Conservation (phyloP, 2,888 invertebrate species). For the Colletes collaris region DNA sequence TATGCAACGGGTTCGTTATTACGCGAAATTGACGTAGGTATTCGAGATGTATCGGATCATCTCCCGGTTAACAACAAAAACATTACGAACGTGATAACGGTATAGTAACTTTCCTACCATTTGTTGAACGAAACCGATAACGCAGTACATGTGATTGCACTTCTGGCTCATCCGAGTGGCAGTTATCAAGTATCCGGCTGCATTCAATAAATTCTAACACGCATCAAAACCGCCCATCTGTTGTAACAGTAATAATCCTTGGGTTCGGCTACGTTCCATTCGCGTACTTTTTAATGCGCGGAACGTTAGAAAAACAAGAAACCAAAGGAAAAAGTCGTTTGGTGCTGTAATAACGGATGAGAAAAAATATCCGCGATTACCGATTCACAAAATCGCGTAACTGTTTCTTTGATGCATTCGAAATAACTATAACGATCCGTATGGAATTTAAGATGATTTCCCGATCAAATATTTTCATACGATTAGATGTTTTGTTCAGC, state of each 20-base stretch:
- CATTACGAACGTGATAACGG: constrained; percentile 7
- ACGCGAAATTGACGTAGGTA: not conserved
- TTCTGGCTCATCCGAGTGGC: constrained; percentile 31
- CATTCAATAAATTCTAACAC: constrained; percentile 49
- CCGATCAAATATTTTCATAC: constrained; percentile 6
- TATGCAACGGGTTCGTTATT: not conserved
- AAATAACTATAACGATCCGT: no score
- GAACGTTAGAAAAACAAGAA: not conserved
- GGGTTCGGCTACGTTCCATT: not conserved
- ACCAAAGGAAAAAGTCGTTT: not conserved
- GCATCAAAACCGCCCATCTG: constrained; percentile 19
- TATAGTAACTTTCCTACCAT: constrained; percentile 1
- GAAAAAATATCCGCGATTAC: not conserved
- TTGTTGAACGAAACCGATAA: constrained; percentile 29
- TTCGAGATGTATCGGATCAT: not conserved
- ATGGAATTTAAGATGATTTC: no score
- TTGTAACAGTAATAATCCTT: constrained; percentile 7
- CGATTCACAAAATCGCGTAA: not conserved
- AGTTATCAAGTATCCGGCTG: constrained; percentile 40
- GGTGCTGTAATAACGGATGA: not conserved
- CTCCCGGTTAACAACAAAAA: not conserved
- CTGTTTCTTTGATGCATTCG: no score
- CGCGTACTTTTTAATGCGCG: not conserved
- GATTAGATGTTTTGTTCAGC: not conserved
- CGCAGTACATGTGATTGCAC: constrained; percentile 20